Evolutionary conservation across 2,888 invertebrate genomes (phyloP), one percentile per base, ranked within the genome.

Genomic region (Suillia variegata): DNA sequence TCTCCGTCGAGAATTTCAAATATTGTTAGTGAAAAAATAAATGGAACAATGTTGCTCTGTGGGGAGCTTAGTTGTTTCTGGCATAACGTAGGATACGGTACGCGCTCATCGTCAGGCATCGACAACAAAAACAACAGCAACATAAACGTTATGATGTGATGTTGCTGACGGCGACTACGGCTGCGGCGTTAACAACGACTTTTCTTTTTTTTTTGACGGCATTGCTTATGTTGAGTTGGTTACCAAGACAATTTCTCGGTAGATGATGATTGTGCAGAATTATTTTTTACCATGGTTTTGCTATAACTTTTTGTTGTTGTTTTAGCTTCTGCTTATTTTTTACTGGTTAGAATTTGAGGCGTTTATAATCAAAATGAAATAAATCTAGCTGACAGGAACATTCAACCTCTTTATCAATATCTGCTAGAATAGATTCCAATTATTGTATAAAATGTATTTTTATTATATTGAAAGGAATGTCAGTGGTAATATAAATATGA

Each of bases 221-320:
- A 38, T 52, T 52, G 52, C 20, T 21, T 12, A 26, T 54, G 22
- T 34, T 24, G 15, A n/a, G 31, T 47, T 47, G 62, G 63, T 67
- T 68, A 64, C 70, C 68, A 70, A 70, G 68, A 69, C 70, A 69
- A 69, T 70, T 70, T 68, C 58, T 17, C 18, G 13, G 15, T 15
- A 17, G n/a, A 54, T 54, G 42, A 34, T 45, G 45, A 45, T 45
- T 45, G 45, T 45, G 45, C 8, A 13, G 5, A 20, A 17, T 18
- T 18, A 18, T 18, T 45, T 45, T 6, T 45, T 45, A 17, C n/a
- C 10, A 8, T 13, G 10, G 38, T 5, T 38, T 45, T 45, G 13
- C 38, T 20, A 18, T 17, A 12, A 45, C 18, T 45, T 38, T 45
- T 45, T 45, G 17, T 20, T 45, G 6, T 38, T 38, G n/a, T n/a